Conservation (phyloP, 2,113 vertebrate species). For the Synodontis membranacea region DNA sequence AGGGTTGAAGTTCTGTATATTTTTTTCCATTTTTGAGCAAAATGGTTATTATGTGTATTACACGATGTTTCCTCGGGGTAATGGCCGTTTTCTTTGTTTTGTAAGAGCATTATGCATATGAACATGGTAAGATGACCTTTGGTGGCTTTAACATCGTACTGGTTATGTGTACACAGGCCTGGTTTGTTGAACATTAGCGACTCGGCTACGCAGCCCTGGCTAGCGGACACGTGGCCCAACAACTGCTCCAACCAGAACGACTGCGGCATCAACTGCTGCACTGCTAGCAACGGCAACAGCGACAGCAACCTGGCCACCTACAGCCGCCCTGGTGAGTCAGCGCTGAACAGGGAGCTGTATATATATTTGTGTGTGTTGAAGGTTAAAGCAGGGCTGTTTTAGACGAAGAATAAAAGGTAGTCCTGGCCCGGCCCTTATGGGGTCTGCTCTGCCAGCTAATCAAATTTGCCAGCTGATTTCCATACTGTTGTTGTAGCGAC, state of each 20-base stretch:
- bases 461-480: slow-evolving; percentile 76
- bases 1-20: background rate
- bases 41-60: background rate
- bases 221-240: slow-evolving; percentile 98
- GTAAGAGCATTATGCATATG: background rate
- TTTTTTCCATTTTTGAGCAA: no score
- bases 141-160: background rate
- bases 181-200: slow-evolving; percentile 96
- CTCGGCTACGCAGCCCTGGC: slow-evolving; percentile 89
- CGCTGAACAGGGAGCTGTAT: slow-evolving; percentile 64
- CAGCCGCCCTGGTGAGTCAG: slow-evolving; percentile 90
- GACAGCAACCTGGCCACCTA: slow-evolving; percentile 95
- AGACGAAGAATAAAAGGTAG: slow-evolving; percentile 71
- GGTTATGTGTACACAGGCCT: slow-evolving; percentile 74
- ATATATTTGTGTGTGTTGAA: slow-evolving; percentile 65
- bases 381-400: slow-evolving; percentile 71
- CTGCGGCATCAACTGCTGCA: slow-evolving; percentile 97
- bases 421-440: slow-evolving; percentile 68
- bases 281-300: slow-evolving; percentile 91
- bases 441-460: slow-evolving; percentile 73
- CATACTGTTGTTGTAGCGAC: slow-evolving; percentile 75
- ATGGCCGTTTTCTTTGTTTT: background rate
- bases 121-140: background rate
- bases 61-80: background rate
- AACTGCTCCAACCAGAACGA: slow-evolving; percentile 94